These are phyloP conservation scores for Xenopus laevis DNA, from an alignment of 2,113 vertebrate species.

Conservation along the genomic window DNA sequence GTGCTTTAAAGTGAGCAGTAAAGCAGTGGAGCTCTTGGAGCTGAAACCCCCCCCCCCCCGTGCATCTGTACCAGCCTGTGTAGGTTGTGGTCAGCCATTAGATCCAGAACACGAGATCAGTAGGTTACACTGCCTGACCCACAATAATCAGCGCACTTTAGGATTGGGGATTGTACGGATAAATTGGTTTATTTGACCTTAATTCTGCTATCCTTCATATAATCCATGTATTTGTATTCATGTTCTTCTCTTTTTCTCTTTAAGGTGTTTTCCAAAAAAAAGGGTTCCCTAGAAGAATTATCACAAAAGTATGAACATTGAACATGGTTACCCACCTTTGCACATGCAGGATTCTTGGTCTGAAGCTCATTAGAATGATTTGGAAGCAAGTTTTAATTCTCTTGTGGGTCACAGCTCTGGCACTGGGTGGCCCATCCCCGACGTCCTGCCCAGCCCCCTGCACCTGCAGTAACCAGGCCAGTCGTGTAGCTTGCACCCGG, in stretches of 20 bases:
- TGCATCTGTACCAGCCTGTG: too few species aligned
- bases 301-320: slow-evolving; percentile 60
- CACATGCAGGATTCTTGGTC: slow-evolving; percentile 55
- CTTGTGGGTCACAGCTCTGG: slow-evolving; percentile 55
- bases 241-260: slow-evolving; percentile 15
- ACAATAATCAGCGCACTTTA: too few species aligned
- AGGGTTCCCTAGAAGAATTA: slow-evolving; percentile 3
- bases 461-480: slow-evolving; percentile 92
- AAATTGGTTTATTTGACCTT: too few species aligned
- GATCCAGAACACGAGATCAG: too few species aligned
- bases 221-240: background rate
- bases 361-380: slow-evolving; percentile 60
- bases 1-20: too few species aligned
- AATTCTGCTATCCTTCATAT: too few species aligned
- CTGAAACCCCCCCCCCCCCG: too few species aligned
- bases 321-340: slow-evolving; percentile 57
- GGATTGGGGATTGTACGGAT: too few species aligned
- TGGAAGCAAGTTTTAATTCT: slow-evolving; percentile 58
- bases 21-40: too few species aligned
- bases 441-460: slow-evolving; percentile 78
- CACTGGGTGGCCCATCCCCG: slow-evolving; percentile 55
- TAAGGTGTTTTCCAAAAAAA: slow-evolving; percentile 50
- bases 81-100: too few species aligned
- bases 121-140: too few species aligned
- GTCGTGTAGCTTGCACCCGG: slow-evolving; percentile 88